Conservation (phyloP, 2,888 invertebrate genomes). For the Campoplex nolae region DNA sequence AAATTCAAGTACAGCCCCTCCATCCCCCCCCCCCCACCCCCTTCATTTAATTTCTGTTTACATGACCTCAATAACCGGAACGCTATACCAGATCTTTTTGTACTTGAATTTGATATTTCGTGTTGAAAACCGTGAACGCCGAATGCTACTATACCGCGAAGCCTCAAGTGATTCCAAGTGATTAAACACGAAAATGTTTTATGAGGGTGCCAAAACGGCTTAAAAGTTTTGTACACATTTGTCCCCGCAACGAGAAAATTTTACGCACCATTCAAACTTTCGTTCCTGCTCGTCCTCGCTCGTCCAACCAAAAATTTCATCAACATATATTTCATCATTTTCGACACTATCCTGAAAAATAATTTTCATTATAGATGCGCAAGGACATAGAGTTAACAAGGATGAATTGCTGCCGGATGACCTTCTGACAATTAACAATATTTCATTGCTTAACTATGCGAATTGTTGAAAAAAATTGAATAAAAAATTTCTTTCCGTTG, state of each 20-base stretch:
- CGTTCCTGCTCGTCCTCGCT: not conserved
- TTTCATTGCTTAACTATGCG: no score
- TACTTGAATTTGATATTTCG: not conserved
- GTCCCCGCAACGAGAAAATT: not conserved
- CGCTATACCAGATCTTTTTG: not conserved
- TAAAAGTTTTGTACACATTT: not conserved
- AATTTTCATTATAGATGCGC: not conserved
- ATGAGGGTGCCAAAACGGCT: slow-evolving; percentile 7
- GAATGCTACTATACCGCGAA: not conserved
- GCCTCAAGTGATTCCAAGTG: not conserved
- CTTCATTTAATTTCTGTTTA: not conserved
- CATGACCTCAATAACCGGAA: slow-evolving; percentile 2
- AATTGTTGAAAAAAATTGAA: no score
- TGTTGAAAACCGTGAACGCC: not conserved
- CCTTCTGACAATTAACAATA: no score
- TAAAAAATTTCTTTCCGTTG: no score
- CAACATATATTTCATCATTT: not conserved
- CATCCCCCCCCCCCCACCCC: not conserved
- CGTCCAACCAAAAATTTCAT: not conserved
- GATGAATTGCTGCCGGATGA: not conserved
- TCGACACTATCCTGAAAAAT: not conserved
- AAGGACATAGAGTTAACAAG: not conserved
- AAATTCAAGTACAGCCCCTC: slow-evolving; percentile 4
- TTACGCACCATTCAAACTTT: not conserved
- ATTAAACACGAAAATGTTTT: slow-evolving; percentile 7